A percentile compares a stretch with the other conserved stretches of the same genome.
These are phyloP conservation scores for Bothrops jararaca DNA, from an alignment of 2,113 vertebrate species.

Conservation along the genomic window DNA sequence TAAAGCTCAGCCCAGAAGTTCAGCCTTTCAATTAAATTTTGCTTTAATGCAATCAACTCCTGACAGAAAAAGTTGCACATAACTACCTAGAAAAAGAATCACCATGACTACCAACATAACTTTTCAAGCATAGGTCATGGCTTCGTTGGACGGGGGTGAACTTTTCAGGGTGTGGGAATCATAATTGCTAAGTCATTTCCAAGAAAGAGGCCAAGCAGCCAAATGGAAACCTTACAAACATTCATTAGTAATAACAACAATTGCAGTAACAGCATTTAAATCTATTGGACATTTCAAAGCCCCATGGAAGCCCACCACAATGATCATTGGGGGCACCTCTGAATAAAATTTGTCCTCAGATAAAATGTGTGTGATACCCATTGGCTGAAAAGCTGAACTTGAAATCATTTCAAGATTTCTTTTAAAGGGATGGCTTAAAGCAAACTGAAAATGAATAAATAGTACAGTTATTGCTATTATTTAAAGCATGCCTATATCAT, in stretches of 20 bases:
- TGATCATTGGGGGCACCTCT: neutral
- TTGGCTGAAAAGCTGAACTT: neutral
- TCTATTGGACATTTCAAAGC: neutral
- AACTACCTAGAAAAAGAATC: neutral
- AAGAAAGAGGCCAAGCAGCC: fast-evolving
- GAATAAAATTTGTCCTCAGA: neutral
- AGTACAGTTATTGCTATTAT: neutral
- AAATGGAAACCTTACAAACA: neutral
- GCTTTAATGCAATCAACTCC: constrained; percentile 5
- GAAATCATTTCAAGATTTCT: neutral
- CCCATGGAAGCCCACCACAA: neutral
- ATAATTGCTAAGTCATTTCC: fast-evolving
- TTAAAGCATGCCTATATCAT: neutral
- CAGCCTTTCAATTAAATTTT: constrained; percentile 34
- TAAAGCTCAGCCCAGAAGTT: constrained; percentile 1
- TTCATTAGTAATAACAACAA: neutral
- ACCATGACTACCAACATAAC: constrained; percentile 21
- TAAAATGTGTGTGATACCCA: neutral
- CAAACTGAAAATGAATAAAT: neutral
- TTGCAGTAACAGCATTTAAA: neutral
- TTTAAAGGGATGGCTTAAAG: neutral
- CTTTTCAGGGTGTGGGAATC: neutral
- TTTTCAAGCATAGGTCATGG: neutral
- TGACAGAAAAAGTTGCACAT: neutral
- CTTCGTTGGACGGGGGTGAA: neutral